A percentile compares a stretch with the other conserved stretches of the same genome.
Evolutionary conservation across 2,113 vertebrate genomes (phyloP).

Genomic region (Falcunculus frontatus): DNA sequence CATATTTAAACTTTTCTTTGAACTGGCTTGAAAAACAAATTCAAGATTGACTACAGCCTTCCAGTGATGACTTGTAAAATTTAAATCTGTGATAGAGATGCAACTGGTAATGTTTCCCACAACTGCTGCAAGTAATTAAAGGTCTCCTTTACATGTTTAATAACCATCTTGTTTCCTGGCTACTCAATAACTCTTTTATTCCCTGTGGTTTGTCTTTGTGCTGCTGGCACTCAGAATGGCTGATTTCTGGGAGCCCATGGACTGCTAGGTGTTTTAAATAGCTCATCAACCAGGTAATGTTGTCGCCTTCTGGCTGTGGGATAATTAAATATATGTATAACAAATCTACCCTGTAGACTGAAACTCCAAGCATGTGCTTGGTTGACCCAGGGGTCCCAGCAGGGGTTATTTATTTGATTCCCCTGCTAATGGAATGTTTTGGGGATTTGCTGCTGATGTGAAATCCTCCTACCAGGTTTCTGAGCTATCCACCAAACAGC

Average conservation of each 20-base stretch:
- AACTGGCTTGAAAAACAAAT: not conserved
- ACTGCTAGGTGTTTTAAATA: not conserved
- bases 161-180: not conserved
- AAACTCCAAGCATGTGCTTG: not conserved
- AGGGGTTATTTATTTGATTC: not conserved
- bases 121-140: not conserved
- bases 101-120: not conserved
- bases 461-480: constrained; percentile 69
- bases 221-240: not conserved
- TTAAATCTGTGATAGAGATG: not conserved
- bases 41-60: not conserved
- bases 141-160: not conserved
- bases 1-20: not conserved
- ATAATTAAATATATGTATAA: not conserved
- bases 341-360: not conserved
- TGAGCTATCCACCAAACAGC: constrained; percentile 69
- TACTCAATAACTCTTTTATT: not conserved
- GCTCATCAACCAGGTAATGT: not conserved
- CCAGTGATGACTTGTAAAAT: not conserved
- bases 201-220: not conserved
- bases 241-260: not conserved
- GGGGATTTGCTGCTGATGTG: constrained; percentile 60
- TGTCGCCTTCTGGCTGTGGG: not conserved
- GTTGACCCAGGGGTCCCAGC: not conserved
- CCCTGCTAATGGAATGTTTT: not conserved